A percentile compares a stretch with the other conserved stretches of the same genome.
phyloP scores from a whole-genome alignment of 2,113 vertebrate genomes.

The Pantherophis guttatus region DNA sequence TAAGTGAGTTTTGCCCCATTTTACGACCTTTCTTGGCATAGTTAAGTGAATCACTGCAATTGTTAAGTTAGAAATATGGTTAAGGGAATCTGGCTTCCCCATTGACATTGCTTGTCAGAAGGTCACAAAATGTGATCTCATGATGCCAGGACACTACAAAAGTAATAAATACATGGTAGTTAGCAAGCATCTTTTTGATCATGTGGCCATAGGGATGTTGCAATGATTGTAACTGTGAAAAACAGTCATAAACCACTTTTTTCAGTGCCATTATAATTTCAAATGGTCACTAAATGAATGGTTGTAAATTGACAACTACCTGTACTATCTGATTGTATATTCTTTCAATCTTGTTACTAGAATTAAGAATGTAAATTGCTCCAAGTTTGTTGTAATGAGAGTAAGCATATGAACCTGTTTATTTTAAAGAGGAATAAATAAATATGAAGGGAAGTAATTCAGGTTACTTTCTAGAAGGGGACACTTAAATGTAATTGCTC shows the following conservation, averaged over 20 bases:
- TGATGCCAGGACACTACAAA: background rate
- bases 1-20: too few species aligned
- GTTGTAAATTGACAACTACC: background rate
- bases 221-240: background rate
- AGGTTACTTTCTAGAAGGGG: background rate
- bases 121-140: background rate
- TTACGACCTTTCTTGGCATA: background rate
- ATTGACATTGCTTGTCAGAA: background rate
- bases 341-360: background rate
- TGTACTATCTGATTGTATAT: background rate
- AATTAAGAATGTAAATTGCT: background rate
- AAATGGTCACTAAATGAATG: background rate
- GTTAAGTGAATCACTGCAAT: background rate
- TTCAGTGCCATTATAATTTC: background rate
- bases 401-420: background rate
- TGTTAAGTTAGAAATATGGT: background rate
- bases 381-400: background rate
- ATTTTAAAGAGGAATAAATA: background rate
- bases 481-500: background rate
- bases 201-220: background rate
- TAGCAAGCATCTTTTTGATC: background rate
- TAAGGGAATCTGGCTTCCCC: background rate
- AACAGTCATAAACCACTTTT: background rate
- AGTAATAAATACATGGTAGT: background rate
- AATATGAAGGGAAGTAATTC: background rate